Evolutionary conservation across 1,140 invertebrate genomes (phyloP), one percentile per base, ranked within the genome.

Genomic region (Neodiprion fabricii): DNA sequence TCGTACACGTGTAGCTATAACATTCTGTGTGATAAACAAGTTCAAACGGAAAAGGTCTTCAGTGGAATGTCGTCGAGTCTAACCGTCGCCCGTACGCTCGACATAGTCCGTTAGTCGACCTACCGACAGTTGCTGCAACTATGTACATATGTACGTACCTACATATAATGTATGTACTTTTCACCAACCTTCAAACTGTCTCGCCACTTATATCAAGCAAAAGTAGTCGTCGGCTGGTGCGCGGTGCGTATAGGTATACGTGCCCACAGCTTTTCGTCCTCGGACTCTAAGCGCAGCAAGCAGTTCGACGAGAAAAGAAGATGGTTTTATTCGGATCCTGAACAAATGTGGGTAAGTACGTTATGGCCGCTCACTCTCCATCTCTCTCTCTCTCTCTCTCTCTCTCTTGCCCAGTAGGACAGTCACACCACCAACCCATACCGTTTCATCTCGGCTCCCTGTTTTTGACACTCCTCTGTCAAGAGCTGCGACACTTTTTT

Each of bases 341-440:
- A 40, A 40, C 28, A 5, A 40, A 40, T 40, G 28, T 40, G 28
- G 28, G 28, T 5, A 40, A 40, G 28, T 40, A 0, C 28, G 28
- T 40, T 40, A 40, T 40, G 48, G 77, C 79, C 47, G 76, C 79
- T 74, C 79, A 78, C 77, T 78, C 79, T 75, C 70, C 76, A 73
- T 67, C 65, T 48, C 72, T 67, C 53, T 77, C 73, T 67, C 75
- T 72, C 74, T 72, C 23, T 17, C 75, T 77, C 73, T 53, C 75
- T 73, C 53, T 67, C 1, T 12, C 61, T 69, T 49, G 71, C 28
- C 28, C 28, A 40, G 28, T 40, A 5, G 28, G 28, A 40, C 28
- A 40, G 28, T 40, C 28, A 40, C 28, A 40, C 28, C 28, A 5
- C 28, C 28, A 40, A 40, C 28, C 28, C 28, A 40, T 40, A 40